Evolutionary conservation across 2,888 invertebrate species (phyloP).

Genomic region (Megastigmus dorsalis): DNA sequence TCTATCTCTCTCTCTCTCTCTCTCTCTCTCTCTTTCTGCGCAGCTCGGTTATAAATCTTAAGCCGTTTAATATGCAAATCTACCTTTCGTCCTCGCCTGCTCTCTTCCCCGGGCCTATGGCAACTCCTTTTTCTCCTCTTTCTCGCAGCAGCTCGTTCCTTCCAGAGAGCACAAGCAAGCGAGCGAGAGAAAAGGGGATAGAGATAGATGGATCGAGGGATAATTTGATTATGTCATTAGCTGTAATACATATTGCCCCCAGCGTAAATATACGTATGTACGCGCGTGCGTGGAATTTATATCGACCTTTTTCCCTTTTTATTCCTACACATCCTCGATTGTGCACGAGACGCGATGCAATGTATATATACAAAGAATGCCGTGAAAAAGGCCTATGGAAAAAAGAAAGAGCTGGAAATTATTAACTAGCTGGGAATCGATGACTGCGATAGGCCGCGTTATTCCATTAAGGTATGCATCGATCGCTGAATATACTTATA

Average conservation of each 20-base stretch:
- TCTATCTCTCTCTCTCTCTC: slow-evolving; percentile 29
- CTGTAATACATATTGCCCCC: slow-evolving; percentile 17
- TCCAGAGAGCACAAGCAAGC: neutral
- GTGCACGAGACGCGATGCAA: neutral
- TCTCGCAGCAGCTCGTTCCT: neutral
- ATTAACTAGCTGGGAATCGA: slow-evolving; percentile 19
- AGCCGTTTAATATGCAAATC: slow-evolving; percentile 74
- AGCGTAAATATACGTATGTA: slow-evolving; percentile 5
- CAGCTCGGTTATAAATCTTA: slow-evolving; percentile 73
- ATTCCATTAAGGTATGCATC: neutral
- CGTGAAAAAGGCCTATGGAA: neutral
- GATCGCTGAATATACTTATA: neutral
- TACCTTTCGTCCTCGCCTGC: slow-evolving; percentile 56
- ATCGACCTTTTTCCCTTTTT: neutral
- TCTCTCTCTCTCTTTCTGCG: neutral
- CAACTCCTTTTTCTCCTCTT: neutral
- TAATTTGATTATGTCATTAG: slow-evolving; percentile 55
- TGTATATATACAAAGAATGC: neutral
- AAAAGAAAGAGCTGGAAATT: neutral
- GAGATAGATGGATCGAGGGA: slow-evolving; percentile 44
- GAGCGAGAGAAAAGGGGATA: neutral
- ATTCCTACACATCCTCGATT: too few species aligned
- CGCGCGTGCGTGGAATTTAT: slow-evolving; percentile 15
- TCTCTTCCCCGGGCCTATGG: neutral
- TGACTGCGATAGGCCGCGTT: slow-evolving; percentile 16